phyloP scores from a whole-genome alignment of 2,888 invertebrate species.

The Ctena decussata region DNA sequence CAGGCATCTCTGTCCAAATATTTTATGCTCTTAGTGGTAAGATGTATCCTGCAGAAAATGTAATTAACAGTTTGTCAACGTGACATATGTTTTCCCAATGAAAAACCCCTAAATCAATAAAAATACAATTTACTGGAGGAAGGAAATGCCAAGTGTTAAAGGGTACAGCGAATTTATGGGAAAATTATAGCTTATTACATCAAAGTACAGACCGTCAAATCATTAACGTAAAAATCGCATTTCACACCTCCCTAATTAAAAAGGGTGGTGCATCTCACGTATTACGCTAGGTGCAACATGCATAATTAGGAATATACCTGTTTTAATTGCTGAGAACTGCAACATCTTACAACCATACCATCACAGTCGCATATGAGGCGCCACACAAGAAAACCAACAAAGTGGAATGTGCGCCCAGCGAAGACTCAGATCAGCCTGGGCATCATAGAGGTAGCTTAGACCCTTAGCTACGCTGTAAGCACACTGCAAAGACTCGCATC shows the following conservation, averaged over 20 bases:
- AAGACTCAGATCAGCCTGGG: background rate
- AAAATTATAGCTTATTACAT: background rate
- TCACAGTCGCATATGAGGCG: no score
- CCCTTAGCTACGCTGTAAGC: no score
- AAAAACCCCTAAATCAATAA: background rate
- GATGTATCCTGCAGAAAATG: background rate
- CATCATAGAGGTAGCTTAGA: no score
- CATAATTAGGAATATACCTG: no score
- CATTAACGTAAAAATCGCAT: background rate
- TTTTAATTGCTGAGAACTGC: no score
- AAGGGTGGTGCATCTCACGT: background rate
- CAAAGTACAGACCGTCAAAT: background rate
- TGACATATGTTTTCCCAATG: background rate
- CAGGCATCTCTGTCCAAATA: no score
- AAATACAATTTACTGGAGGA: background rate
- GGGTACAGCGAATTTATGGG: background rate
- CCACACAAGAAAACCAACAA: no score
- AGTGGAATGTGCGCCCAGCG: no score
- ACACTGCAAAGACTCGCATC: no score
- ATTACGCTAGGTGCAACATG: background rate
- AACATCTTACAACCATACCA: no score
- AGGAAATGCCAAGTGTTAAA: background rate
- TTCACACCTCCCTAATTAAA: background rate
- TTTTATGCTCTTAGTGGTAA: no score
- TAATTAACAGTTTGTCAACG: background rate